phyloP scores from a whole-genome alignment of 2,888 invertebrate species.

The Tipula vernalis region DNA sequence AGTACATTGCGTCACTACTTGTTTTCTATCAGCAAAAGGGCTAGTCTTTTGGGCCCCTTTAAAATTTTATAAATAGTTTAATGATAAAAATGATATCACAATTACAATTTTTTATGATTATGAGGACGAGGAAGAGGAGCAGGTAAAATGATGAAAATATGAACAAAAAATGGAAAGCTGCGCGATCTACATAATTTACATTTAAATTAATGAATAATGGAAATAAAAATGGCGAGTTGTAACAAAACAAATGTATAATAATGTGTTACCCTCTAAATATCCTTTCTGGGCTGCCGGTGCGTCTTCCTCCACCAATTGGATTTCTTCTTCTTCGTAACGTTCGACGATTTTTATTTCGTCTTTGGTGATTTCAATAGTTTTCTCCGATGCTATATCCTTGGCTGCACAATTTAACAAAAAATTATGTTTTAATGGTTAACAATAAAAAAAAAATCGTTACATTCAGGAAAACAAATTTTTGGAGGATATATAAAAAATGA shows the following conservation, averaged over 20 bases:
- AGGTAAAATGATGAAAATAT: neutral
- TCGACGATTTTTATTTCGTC: slow-evolving; percentile 19
- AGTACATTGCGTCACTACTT: slow-evolving; percentile 36
- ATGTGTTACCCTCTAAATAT: slow-evolving; percentile 16
- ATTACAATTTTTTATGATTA: neutral
- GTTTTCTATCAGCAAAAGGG: neutral
- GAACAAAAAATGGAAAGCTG: neutral
- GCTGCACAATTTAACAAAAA: slow-evolving; percentile 18
- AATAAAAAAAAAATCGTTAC: neutral
- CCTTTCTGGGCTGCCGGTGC: slow-evolving; percentile 22
- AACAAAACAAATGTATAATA: neutral
- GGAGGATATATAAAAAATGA: neutral
- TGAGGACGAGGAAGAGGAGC: neutral
- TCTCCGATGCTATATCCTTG: slow-evolving; percentile 18
- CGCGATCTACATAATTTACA: neutral
- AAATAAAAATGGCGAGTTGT: neutral
- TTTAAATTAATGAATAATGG: neutral
- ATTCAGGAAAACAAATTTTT: neutral
- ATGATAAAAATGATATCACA: neutral
- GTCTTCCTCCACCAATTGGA: slow-evolving; percentile 34
- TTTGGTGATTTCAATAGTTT: slow-evolving; percentile 15
- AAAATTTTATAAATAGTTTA: neutral
- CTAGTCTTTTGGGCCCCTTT: slow-evolving; percentile 10
- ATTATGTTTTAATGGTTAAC: neutral
- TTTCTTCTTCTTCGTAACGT: slow-evolving; percentile 16